phyloP scores from a whole-genome alignment of 2,888 invertebrate species.

The Limnephilus auricula region DNA sequence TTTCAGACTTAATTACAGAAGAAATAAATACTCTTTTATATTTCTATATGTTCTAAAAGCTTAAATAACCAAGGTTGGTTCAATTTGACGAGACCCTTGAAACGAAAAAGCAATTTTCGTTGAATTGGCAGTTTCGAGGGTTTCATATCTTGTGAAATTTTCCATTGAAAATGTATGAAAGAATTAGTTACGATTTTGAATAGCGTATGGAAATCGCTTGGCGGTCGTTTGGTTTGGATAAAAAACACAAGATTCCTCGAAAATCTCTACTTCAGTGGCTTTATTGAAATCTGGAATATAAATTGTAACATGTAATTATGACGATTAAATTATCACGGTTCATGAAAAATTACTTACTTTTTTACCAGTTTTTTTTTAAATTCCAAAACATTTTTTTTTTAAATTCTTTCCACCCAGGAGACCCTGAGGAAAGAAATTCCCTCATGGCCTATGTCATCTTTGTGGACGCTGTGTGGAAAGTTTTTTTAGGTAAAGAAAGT shows the following conservation, averaged over 20 bases:
- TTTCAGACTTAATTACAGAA: neutral
- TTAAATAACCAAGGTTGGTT: constrained; percentile 2
- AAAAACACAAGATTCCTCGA: neutral
- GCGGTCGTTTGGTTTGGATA: neutral
- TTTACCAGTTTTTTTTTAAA: no score
- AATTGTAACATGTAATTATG: neutral
- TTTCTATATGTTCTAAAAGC: neutral
- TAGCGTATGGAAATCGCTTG: neutral
- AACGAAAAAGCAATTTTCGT: neutral
- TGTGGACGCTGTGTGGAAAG: no score
- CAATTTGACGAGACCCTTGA: neutral
- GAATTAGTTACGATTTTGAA: neutral
- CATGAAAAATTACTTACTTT: no score
- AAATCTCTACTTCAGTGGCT: neutral
- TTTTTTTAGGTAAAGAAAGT: no score
- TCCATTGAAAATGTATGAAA: neutral
- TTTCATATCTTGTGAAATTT: neutral
- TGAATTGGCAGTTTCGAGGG: neutral
- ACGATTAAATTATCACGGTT: no score
- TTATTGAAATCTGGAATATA: neutral
- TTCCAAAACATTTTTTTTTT: no score
- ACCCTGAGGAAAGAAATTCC: no score
- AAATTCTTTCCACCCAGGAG: no score
- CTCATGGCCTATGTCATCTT: no score
- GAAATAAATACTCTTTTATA: neutral